Conservation (phyloP, 1,140 invertebrate genomes). For the Paraescarpia echinospica region DNA sequence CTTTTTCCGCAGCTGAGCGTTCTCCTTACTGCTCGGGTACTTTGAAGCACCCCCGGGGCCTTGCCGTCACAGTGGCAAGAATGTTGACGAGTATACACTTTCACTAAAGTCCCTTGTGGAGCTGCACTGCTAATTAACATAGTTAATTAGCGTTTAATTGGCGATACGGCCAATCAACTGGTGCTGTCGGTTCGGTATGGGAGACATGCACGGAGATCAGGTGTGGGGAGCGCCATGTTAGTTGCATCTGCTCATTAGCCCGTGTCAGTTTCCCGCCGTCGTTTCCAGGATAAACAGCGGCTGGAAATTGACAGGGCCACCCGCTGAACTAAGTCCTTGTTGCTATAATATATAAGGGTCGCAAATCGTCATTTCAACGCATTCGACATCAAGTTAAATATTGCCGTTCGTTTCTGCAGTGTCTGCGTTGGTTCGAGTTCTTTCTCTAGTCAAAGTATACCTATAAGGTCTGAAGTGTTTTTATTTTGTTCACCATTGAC, state of each 20-base stretch:
- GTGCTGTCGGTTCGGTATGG: background rate
- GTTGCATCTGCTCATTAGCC: background rate
- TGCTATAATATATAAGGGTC: background rate
- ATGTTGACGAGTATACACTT: background rate
- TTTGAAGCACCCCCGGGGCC: background rate
- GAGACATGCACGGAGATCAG: background rate
- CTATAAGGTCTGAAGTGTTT: no score
- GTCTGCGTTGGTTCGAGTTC: background rate
- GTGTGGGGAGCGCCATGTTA: background rate
- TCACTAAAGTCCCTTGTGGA: background rate
- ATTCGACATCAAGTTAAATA: background rate
- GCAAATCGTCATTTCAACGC: background rate
- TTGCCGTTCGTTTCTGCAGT: background rate
- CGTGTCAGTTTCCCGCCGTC: background rate
- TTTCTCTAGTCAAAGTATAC: background rate
- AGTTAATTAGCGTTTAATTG: conserved; percentile 1
- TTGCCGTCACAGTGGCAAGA: background rate
- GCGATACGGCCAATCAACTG: background rate
- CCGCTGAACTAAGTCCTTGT: background rate
- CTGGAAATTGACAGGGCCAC: background rate
- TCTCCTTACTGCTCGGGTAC: background rate
- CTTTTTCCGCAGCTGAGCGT: no score
- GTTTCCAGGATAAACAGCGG: conserved; percentile 3
- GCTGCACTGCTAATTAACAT: background rate
- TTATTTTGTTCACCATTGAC: background rate